A percentile compares a stretch with the other conserved stretches of the same genome.
These are phyloP conservation scores for Electrophaes corylata DNA, from an alignment of 2,888 invertebrate species.

Conservation along the genomic window DNA sequence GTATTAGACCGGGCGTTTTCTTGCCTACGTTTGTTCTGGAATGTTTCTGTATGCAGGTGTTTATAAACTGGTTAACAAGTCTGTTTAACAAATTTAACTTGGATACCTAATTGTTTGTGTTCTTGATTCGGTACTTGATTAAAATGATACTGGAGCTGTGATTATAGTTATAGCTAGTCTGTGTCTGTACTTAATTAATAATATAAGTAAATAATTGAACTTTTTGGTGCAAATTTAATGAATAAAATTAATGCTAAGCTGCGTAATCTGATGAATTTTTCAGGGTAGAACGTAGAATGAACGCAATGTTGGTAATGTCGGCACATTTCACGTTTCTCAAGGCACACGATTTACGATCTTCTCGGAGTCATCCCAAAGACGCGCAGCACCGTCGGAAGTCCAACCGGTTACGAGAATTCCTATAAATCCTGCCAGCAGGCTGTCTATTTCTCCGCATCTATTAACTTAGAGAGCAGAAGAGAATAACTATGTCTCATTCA, in stretches of 20 bases:
- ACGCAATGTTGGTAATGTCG: slow-evolving; percentile 38
- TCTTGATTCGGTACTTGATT: slow-evolving; percentile 19
- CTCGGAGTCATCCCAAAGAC: slow-evolving; percentile 37
- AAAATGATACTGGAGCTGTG: not conserved
- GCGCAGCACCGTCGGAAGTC: slow-evolving; percentile 59
- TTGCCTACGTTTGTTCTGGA: slow-evolving; percentile 18
- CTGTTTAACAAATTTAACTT: slow-evolving; percentile 23
- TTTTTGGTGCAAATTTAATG: slow-evolving; percentile 15
- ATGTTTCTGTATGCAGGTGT: slow-evolving; percentile 23
- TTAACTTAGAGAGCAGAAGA: slow-evolving; percentile 43
- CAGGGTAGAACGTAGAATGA: slow-evolving; percentile 36
- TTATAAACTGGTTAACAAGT: slow-evolving; percentile 28
- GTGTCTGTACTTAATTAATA: slow-evolving; percentile 9
- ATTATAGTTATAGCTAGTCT: not conserved
- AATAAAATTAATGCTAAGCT: slow-evolving; percentile 3
- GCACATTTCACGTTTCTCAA: slow-evolving; percentile 32
- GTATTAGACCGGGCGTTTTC: slow-evolving; percentile 20
- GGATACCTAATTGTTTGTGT: slow-evolving; percentile 11
- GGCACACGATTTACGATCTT: slow-evolving; percentile 37
- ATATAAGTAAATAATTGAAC: too few relatives aligned
- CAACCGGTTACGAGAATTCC: slow-evolving; percentile 71
- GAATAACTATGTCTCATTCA: slow-evolving; percentile 42
- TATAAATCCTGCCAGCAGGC: slow-evolving; percentile 60
- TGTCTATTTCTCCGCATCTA: slow-evolving; percentile 46
- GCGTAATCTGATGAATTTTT: slow-evolving; percentile 23